Evolutionary conservation across 2,113 vertebrate genomes (phyloP).

Genomic region (Astur gentilis): DNA sequence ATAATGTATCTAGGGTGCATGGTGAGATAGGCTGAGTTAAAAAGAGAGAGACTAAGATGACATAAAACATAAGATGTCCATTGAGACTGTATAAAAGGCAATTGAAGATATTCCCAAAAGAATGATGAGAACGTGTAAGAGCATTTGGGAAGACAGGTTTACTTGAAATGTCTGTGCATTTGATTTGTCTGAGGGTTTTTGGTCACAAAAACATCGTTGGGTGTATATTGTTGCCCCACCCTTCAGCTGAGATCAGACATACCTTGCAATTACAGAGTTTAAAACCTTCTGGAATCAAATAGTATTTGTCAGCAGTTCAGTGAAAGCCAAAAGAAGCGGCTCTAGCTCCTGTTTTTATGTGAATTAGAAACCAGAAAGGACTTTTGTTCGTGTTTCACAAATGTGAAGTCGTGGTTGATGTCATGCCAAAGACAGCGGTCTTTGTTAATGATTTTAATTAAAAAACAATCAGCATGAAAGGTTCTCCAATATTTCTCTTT

Average conservation of each 20-base stretch:
- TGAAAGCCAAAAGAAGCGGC: neutral
- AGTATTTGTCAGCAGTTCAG: neutral
- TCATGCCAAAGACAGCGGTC: neutral
- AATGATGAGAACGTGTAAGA: neutral
- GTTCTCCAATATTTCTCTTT: neutral
- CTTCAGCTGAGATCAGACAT: constrained; percentile 1
- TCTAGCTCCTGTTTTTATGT: neutral
- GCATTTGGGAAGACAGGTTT: neutral
- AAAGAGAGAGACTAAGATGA: neutral
- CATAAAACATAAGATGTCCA: neutral
- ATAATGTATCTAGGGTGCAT: neutral
- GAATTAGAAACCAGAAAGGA: neutral
- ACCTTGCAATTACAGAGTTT: neutral
- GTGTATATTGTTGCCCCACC: neutral
- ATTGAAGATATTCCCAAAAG: neutral
- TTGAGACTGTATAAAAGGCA: neutral
- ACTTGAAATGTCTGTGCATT: neutral
- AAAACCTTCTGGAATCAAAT: neutral
- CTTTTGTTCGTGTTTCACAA: neutral
- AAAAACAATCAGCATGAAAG: neutral
- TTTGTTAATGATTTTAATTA: constrained; percentile 30
- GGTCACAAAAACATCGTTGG: neutral
- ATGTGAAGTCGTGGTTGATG: neutral
- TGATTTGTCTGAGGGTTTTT: neutral
- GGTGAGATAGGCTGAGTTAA: neutral